Evolutionary conservation across 2,113 vertebrate genomes (phyloP), one percentile per base, ranked within the genome.

Genomic region (Dromaius novaehollandiae): DNA sequence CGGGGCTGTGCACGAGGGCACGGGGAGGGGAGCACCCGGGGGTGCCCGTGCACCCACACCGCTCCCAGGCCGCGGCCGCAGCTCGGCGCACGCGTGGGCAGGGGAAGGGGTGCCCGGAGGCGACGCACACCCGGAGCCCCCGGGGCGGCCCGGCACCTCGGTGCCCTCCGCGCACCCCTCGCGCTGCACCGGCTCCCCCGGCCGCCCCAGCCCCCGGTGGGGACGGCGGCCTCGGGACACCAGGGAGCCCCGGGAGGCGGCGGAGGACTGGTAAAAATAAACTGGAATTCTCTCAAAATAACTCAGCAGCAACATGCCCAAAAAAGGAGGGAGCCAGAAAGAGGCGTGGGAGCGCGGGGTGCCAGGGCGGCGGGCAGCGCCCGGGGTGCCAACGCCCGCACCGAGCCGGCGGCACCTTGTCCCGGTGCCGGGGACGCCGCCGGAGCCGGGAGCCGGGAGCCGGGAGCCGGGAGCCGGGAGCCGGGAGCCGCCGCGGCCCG

Each of bases 241-340:
- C 14, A 50, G n/a, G 87, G 81, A 81, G 93, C 88, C 81, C 55
- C 34, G 8, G 69, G 82, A 69, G 86, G 70, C 4, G 58, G 58
- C 13, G 2, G 63, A 13, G 82, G 88, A 94, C 21, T n/a, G 97
- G 95, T 96, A 97, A 97, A 98, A 97, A 98, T 97, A 97, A 97
- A 94, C 96, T 93, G 96, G 96, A 97, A 97, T 97, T 97, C 90
- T 89, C 96, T 55, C 70, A 91, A 97, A 97, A 97, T 97, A 98
- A 97, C 96, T 88, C 44, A 8, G 61, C 93, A 25, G 94, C 78
- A 56, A 68, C 94, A 92, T 96, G 90, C 16, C 97, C 97, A 96
- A 97, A 98, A 95, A 97, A 95, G 97, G 97, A 96, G 64, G 92
- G 90, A 71, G 63, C 34, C 69, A 8, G 85, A 56, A 11, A 22